phyloP scores from a whole-genome alignment of 2,888 invertebrate genomes.

The Zaprionus bogoriensis region DNA sequence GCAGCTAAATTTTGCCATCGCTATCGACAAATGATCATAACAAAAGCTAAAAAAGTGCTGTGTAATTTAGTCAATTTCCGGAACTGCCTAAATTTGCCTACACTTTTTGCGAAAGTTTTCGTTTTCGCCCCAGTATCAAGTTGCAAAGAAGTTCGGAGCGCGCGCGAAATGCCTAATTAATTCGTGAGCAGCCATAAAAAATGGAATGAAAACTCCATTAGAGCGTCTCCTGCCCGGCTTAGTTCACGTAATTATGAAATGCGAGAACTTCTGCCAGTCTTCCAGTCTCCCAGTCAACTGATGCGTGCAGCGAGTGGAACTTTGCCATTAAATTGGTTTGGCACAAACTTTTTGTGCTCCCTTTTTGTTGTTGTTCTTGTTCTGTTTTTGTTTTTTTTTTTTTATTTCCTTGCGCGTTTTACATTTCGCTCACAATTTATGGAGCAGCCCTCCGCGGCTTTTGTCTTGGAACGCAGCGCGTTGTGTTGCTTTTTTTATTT shows the following conservation, averaged over 20 bases:
- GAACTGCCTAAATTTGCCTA: not conserved
- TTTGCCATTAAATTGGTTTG: constrained; percentile 45
- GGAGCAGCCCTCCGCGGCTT: constrained; percentile 43
- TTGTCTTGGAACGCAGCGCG: constrained; percentile 11
- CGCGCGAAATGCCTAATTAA: not conserved
- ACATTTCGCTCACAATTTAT: constrained; percentile 29
- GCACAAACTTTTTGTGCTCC: constrained; percentile 28
- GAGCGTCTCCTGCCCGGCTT: constrained; percentile 15
- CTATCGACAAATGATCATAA: not conserved
- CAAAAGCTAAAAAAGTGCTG: no score
- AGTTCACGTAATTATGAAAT: constrained; percentile 24
- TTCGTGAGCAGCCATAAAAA: not conserved
- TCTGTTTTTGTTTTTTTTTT: constrained; percentile 1
- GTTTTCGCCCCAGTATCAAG: not conserved
- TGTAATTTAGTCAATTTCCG: no score
- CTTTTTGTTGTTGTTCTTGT: not conserved
- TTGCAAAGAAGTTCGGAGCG: not conserved
- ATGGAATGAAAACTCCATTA: not conserved
- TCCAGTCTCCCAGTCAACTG: not conserved
- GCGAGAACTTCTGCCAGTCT: constrained; percentile 11
- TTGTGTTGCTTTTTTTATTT: constrained; percentile 41
- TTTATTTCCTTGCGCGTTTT: no score
- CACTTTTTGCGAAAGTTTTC: no score
- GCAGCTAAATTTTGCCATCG: not conserved
- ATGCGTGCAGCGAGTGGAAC: constrained; percentile 7